Percentiles rank a stretch among this genome's conserved stretches.
These are phyloP conservation scores for Pollimyrus isidori DNA, from an alignment of 2,113 vertebrate genomes.

Conservation along the genomic window DNA sequence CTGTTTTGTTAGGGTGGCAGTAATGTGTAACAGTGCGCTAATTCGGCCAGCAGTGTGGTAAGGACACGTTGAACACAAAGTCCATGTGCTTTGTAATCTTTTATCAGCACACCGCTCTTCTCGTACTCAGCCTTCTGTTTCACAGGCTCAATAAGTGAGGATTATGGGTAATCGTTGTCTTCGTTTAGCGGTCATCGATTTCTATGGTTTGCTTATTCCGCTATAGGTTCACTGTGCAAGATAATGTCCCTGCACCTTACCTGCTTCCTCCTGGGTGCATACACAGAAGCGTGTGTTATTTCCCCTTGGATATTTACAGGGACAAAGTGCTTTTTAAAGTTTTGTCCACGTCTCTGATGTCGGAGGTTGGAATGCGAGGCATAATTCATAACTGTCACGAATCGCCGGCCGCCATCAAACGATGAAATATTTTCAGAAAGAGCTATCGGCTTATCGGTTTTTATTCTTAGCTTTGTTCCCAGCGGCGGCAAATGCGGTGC, in stretches of 20 bases:
- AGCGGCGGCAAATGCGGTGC: not conserved
- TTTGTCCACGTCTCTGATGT: not conserved
- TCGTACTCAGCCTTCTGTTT: not conserved
- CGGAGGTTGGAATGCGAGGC: not conserved
- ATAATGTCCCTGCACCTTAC: not conserved
- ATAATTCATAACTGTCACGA: conserved; percentile 13
- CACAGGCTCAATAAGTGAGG: not conserved
- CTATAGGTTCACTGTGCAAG: not conserved
- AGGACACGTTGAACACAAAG: not conserved
- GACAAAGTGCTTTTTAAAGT: not conserved
- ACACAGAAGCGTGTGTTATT: not conserved
- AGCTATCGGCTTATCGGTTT: not conserved
- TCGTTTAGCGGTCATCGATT: not conserved
- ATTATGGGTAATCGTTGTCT: not conserved
- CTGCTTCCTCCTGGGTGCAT: not conserved
- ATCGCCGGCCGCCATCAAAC: not conserved
- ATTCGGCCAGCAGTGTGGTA: not conserved
- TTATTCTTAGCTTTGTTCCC: not conserved
- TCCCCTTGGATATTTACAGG: not conserved
- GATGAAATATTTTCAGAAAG: not conserved
- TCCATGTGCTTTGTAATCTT: not conserved
- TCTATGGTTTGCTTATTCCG: not conserved
- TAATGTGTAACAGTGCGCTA: not conserved
- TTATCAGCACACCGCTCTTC: not conserved
- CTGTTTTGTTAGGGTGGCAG: not conserved